Evolutionary conservation across 2,888 invertebrate genomes (phyloP), one percentile per base, ranked within the genome.

Genomic region (Patella depressa): DNA sequence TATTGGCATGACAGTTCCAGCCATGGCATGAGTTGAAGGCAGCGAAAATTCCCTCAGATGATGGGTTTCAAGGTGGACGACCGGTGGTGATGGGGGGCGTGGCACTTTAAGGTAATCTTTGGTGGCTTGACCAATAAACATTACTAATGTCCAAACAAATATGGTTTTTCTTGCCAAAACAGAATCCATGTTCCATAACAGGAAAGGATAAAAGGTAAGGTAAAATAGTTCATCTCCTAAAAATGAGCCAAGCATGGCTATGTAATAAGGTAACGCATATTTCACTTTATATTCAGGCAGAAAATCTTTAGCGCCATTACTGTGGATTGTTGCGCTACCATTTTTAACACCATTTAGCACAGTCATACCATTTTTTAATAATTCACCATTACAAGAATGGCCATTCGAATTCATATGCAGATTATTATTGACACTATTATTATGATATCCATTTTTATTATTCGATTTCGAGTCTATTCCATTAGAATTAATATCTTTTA

Each of bases 21-120:
- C 87, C 80, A 87, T 87, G 0, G 87, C 88, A 78, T 88, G 88
- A 17, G 88, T 88, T 17, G 88, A 88, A 0, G 88, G 88, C 87
- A 87, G 84, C 11, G 85, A 82, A 73, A 80, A 87, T 75, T 88
- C 88, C 69, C 85, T 85, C 65, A 83, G 78, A 77, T 86, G 86
- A 12, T 84, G 80, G 1, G 82, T 85, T 72, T 88, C 88, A 57
- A 88, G 80, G n/a, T 85, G 79, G 3, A 88, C 79, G 2, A 87
- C 88, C 1, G 86, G 87, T 0, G 87, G 87, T n/a, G 85, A 83
- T 0, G 84, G 73, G 9, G 88, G 88, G 15, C 88, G 85, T 15
- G 86, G 85, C 87, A 85, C 87, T 74, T 83, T 80, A 9, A 87
- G 79, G 57, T 84, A 85, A 75, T 88, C 88, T 76, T 88, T 88